These are phyloP conservation scores for Botrylloides violaceus DNA, from an alignment of 23 tunicate species.

Conservation along the genomic window DNA sequence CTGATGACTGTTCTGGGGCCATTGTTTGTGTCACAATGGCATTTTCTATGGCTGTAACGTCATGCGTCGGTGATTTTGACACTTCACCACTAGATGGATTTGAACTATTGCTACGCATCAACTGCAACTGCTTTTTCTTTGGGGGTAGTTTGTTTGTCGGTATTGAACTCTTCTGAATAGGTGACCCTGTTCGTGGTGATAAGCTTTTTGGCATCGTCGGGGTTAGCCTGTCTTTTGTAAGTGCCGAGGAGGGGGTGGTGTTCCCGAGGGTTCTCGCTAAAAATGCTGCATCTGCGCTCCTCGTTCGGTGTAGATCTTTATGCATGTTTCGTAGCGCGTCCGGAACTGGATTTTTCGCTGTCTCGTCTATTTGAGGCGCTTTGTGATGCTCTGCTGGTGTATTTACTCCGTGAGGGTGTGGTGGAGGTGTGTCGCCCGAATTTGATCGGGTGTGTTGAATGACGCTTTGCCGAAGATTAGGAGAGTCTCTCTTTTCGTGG, in stretches of 20 bases:
- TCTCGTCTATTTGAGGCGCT: background rate
- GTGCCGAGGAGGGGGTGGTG: background rate
- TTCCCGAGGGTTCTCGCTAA: conserved; percentile 12
- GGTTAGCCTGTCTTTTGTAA: background rate
- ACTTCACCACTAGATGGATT: background rate
- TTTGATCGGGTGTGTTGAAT: background rate
- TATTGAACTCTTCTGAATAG: conserved; percentile 19
- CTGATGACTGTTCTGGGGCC: too few relatives aligned
- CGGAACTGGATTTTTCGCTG: background rate
- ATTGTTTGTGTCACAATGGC: background rate
- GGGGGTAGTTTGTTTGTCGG: conserved; percentile 69
- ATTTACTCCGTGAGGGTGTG: background rate
- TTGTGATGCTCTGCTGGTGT: background rate
- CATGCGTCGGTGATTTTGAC: conserved; percentile 10
- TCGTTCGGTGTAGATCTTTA: conserved; percentile 46
- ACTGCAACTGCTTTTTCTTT: conserved; percentile 46
- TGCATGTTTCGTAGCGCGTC: conserved; percentile 17
- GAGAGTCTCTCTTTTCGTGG: background rate
- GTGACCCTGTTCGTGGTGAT: background rate
- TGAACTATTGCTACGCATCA: conserved; percentile 37
- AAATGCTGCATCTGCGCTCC: conserved; percentile 59
- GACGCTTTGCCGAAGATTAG: background rate
- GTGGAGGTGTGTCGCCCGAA: background rate
- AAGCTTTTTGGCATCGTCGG: background rate
- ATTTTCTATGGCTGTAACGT: background rate